Percentiles rank a stretch among this genome's conserved stretches.
Evolutionary conservation across 2,113 vertebrate genomes (phyloP).

Genomic region (Xiphophorus maculatus): DNA sequence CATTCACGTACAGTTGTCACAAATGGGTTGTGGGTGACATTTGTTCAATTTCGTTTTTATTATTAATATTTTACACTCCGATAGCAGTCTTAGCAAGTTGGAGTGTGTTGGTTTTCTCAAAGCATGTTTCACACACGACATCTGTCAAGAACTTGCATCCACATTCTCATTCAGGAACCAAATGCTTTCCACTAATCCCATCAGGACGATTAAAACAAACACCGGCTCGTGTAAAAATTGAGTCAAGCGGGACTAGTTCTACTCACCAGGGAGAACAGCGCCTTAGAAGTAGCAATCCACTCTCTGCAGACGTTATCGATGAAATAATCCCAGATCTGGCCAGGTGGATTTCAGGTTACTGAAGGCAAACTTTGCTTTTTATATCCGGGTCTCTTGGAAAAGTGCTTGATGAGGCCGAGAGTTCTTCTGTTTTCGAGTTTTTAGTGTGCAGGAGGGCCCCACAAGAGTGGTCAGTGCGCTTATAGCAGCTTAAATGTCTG

Average conservation of each 20-base stretch:
- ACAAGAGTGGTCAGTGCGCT: constrained; percentile 55
- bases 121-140: constrained; percentile 50
- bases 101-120: neutral
- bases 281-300: constrained; percentile 69
- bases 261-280: constrained; percentile 71
- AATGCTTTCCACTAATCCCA: too few relatives aligned
- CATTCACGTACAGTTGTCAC: neutral
- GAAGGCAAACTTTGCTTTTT: constrained; percentile 30
- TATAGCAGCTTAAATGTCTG: constrained; percentile 33
- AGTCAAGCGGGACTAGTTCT: constrained; percentile 7
- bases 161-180: neutral
- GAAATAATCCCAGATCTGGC: constrained; percentile 70
- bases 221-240: too few relatives aligned
- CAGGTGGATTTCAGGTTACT: constrained; percentile 49
- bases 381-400: constrained; percentile 42
- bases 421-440: constrained; percentile 47
- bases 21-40: neutral
- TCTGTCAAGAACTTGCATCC: constrained; percentile 53
- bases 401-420: constrained; percentile 24
- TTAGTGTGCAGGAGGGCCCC: constrained; percentile 40
- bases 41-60: neutral
- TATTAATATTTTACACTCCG: neutral
- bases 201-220: too few relatives aligned
- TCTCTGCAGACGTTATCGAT: constrained; percentile 65
- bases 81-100: neutral